These are phyloP conservation scores for Asobara japonica DNA, from an alignment of 1,140 invertebrate species.

Conservation along the genomic window DNA sequence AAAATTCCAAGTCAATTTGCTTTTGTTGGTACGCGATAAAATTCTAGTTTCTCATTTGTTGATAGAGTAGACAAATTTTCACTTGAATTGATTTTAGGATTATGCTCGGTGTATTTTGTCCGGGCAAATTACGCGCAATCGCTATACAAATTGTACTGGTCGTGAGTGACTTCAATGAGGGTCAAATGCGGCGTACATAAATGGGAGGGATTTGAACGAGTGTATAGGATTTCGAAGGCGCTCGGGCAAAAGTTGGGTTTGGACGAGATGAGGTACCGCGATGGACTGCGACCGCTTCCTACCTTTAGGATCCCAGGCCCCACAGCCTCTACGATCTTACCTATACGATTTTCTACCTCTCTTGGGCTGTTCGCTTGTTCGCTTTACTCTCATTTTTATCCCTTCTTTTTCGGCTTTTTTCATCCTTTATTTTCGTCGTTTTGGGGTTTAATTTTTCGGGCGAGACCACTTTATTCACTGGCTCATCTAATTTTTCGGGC, in stretches of 20 bases:
- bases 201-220: constrained; percentile 46
- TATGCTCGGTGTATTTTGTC: too few relatives aligned
- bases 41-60: too few relatives aligned
- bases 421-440: constrained; percentile 38
- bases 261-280: constrained; percentile 64
- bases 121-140: too few relatives aligned
- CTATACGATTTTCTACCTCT: constrained; percentile 58
- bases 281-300: constrained; percentile 63
- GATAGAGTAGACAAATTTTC: too few relatives aligned
- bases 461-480: constrained; percentile 9
- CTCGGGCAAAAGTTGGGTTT: constrained; percentile 55
- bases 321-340: constrained; percentile 61
- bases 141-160: background rate
- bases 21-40: too few relatives aligned
- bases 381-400: constrained; percentile 18
- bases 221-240: constrained; percentile 55
- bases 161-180: constrained; percentile 5
- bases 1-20: too few relatives aligned
- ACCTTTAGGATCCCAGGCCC: constrained; percentile 63
- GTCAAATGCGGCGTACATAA: constrained; percentile 4
- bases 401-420: constrained; percentile 24
- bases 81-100: too few relatives aligned
- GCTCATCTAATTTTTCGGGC: background rate
- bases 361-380: constrained; percentile 41
- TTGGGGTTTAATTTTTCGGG: background rate